A percentile compares a stretch with the other conserved stretches of the same genome.
phyloP scores from a whole-genome alignment of 2,888 invertebrate genomes.

The Hoplodrina blanda region DNA sequence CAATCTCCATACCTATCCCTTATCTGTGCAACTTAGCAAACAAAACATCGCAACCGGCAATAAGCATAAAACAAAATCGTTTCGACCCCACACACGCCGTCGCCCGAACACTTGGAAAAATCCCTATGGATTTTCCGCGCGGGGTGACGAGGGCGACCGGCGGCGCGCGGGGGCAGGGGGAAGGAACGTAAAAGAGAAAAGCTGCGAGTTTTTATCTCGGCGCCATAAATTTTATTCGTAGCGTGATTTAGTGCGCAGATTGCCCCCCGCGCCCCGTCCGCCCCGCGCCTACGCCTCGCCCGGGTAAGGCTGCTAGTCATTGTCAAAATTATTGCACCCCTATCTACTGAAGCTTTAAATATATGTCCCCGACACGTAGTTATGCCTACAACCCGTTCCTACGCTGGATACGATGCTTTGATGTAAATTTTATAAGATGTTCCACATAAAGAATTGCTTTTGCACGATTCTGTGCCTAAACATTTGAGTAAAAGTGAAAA shows the following conservation, averaged over 20 bases:
- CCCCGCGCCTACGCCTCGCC: slow-evolving; percentile 88
- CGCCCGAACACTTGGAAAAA: slow-evolving; percentile 90
- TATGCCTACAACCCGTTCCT: slow-evolving; percentile 86
- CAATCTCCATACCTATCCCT: slow-evolving; percentile 83
- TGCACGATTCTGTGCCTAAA: slow-evolving; percentile 47
- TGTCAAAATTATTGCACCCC: slow-evolving; percentile 91
- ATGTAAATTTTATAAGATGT: slow-evolving; percentile 76
- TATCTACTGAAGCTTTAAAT: slow-evolving; percentile 91
- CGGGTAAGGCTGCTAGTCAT: slow-evolving; percentile 90
- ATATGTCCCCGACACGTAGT: slow-evolving; percentile 89
- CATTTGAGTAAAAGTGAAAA: slow-evolving; percentile 64
- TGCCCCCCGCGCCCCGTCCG: slow-evolving; percentile 84
- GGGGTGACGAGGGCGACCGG: slow-evolving; percentile 73
- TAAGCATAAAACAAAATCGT: slow-evolving; percentile 91
- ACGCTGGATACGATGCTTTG: slow-evolving; percentile 70
- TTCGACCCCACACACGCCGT: slow-evolving; percentile 89
- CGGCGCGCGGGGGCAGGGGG: slow-evolving; percentile 74
- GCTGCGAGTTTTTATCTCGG: slow-evolving; percentile 92
- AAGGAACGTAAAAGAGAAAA: slow-evolving; percentile 91
- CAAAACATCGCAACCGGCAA: slow-evolving; percentile 89
- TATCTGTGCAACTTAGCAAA: slow-evolving; percentile 89
- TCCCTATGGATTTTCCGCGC: slow-evolving; percentile 90
- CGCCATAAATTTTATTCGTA: slow-evolving; percentile 92
- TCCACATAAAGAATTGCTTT: slow-evolving; percentile 63
- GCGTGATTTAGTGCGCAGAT: slow-evolving; percentile 92